Base-by-base conservation (phyloP, 2,888 invertebrate species). In the Tryphoninae sp. region DNA sequence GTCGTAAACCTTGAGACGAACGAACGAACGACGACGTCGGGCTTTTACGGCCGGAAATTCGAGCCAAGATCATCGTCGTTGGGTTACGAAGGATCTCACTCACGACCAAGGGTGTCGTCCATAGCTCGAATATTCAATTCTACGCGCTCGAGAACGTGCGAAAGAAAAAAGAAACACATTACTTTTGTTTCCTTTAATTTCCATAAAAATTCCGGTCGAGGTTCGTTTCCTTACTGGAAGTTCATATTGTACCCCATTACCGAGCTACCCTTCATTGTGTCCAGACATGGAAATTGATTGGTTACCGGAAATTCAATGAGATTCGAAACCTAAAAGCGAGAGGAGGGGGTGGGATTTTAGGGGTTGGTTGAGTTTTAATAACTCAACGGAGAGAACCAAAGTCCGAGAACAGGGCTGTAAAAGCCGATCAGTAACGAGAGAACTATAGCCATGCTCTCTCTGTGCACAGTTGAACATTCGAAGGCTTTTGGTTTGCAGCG, bases 1-100 rank as follows among this genome's bases (percentile, higher is more conserved):
- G 82, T 86, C 85, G 85, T 86, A 86, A 86, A 86, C 86, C 79
- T 81, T 72, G 78, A 78, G 49, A 73, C 53, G 73, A 68, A 33
- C 33, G 33, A 33, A 33, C 33, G 33, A 33, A 33, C 79, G 77
- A 81, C 71, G 61, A 65, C 78, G 67, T 81, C 61, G 74, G 11
- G 16, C 45, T 68, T 81, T 81, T 75, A 78, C 74, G 65, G 53
- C 78, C 71, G 71, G 74, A 78, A 84, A 82, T 71, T 84, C 68
- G 59, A 82, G 68, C 65, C 69, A 64, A 80, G 80, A 82, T 78
- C 49, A 67, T 61, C 78, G 67, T 61, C 53, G 74, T 69, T 68
- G 58, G 16, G 9, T 62, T 72, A 62, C 22, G 53, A 42, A 19
- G 40, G 45, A 33, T 33, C 33, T 33, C 33, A 33, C 33, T 33